Conservation (phyloP, 1,140 invertebrate genomes). For the Antheraea pernyi region DNA sequence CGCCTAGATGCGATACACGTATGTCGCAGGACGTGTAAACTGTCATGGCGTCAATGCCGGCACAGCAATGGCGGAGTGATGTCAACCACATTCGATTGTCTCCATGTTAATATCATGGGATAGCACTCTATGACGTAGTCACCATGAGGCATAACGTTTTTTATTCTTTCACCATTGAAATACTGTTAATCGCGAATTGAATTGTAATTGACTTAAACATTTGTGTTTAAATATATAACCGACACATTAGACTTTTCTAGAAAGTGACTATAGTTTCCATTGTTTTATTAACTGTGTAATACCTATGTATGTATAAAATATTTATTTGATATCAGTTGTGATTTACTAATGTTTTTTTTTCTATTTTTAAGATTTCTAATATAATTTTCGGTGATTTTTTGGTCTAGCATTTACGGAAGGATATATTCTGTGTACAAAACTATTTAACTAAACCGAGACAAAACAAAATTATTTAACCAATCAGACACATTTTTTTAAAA, state of each 20-base stretch:
- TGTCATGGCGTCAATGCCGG: constrained; percentile 42
- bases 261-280: neutral
- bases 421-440: too few species aligned
- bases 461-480: too few species aligned
- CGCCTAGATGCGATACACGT: constrained; percentile 46
- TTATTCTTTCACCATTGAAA: constrained; percentile 55
- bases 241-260: neutral
- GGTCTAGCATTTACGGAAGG: too few species aligned
- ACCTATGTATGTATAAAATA: too few species aligned
- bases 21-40: constrained; percentile 53
- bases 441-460: too few species aligned
- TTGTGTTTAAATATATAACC: neutral
- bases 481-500: too few species aligned
- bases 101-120: constrained; percentile 54
- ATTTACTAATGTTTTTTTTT: too few species aligned
- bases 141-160: constrained; percentile 37
- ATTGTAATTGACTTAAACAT: constrained; percentile 39
- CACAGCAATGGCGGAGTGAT: constrained; percentile 44
- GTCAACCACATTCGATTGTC: constrained; percentile 59
- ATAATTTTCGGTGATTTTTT: too few species aligned
- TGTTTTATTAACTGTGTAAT: neutral
- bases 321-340: too few species aligned
- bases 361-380: too few species aligned
- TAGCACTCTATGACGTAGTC: constrained; percentile 38
- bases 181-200: constrained; percentile 50